Percentiles rank a stretch among this genome's conserved stretches.
Conservation (phyloP, 2,113 vertebrate genomes). For the Terrapene triunguis region DNA sequence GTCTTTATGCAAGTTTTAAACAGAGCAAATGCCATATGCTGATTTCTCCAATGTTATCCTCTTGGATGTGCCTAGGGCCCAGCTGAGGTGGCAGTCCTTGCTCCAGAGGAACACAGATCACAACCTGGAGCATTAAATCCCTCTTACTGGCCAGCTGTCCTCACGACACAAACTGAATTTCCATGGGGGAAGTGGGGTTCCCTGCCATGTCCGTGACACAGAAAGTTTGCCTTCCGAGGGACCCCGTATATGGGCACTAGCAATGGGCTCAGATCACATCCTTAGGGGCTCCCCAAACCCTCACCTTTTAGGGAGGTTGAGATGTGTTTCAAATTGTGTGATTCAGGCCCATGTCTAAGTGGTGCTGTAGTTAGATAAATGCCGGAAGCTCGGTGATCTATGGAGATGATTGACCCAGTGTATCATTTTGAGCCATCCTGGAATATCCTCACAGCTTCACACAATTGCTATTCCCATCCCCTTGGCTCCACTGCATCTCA, state of each 20-base stretch:
- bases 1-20: neutral
- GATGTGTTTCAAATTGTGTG: slow-evolving; percentile 36
- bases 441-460: neutral
- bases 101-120: neutral
- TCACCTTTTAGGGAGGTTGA: slow-evolving; percentile 56
- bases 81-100: neutral
- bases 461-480: neutral
- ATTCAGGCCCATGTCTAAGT: slow-evolving; percentile 37
- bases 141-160: neutral
- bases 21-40: neutral
- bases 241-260: neutral
- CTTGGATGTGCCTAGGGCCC: neutral
- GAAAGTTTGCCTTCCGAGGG: neutral
- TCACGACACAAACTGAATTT: neutral
- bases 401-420: slow-evolving; percentile 29
- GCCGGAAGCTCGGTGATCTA: slow-evolving; percentile 28
- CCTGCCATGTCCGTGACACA: neutral
- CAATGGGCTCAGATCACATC: neutral
- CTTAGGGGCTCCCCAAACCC: slow-evolving; percentile 40
- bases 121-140: neutral
- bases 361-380: slow-evolving; percentile 48
- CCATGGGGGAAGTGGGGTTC: neutral
- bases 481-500: neutral
- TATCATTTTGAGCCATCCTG: slow-evolving; percentile 1
- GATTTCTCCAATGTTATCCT: neutral